Base-by-base conservation (phyloP, 2,113 vertebrate genomes). In the Columba janthina region DNA sequence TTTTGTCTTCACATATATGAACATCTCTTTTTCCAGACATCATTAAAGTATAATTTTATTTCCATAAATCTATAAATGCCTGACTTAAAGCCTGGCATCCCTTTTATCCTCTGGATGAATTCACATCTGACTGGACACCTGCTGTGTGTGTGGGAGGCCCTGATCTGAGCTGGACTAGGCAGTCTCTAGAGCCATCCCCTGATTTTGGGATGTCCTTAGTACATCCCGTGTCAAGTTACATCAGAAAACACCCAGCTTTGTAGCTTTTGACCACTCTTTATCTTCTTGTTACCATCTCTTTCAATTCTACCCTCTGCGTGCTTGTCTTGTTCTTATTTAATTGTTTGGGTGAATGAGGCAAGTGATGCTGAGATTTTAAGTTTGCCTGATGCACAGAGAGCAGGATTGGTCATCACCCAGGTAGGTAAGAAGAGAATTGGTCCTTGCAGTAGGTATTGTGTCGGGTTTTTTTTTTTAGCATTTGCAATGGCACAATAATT, bases 121-220 rank as follows among this genome's bases (percentile, higher is more conserved):
- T 36, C 25, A 22, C 21, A 21, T 75, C n/a, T 0, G 0, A 11
- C 36, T 50, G 79, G 22, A 5, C 22, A 38, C 7, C n/a, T 50
- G 2, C 36, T 34, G 9, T 54, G 31, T 54, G 31, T 3, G 9
- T 22, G 51, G 62, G 40, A 71, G 26, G 6, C 28, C 6, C 36
- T 53, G 50, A 32, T 53, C 18, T 38, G 56, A 44, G 48, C 34
- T 71, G 57, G 22, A 53, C 38, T 38, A 15, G 19, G 32, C 8
- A 12, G 5, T 15, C 28, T 69, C 58, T 64, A 62, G 51, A 58
- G 20, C 34, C 57, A 22, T n/a, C 31, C 31, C 51, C 19, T 86
- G 42, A 26, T 70, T 74, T 77, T 60, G 54, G 9, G 19, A 46
- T 72, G 34, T 28, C 73, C 42, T 42, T 12, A 31, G 9, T 26